Conservation (phyloP, 2,113 vertebrate species). For the Syngnathus scovelli region DNA sequence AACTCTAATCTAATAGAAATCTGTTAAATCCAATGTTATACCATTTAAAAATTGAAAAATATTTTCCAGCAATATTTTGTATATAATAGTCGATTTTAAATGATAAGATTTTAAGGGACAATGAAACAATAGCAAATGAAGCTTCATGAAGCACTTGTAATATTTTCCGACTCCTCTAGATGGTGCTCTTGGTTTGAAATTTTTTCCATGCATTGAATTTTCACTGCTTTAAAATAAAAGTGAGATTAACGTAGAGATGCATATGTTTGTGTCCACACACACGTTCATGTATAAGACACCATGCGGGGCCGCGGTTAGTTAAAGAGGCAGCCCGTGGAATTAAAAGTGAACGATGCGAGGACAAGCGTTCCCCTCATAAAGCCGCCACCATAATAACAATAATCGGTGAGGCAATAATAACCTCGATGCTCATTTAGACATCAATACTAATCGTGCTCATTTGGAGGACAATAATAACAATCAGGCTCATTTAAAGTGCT, state of each 20-base stretch:
- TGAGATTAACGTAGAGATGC: too few species aligned
- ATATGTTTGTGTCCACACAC: too few species aligned
- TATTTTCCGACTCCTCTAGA: too few species aligned
- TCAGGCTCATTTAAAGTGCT: conserved; percentile 66
- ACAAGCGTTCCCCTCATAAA: conserved; percentile 49
- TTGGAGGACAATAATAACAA: conserved; percentile 73
- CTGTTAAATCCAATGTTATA: not conserved
- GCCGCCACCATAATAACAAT: conserved; percentile 56
- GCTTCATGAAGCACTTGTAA: too few species aligned
- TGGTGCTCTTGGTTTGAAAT: too few species aligned
- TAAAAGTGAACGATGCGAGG: conserved; percentile 64
- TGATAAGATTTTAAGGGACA: too few species aligned
- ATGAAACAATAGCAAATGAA: too few species aligned
- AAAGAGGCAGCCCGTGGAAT: conserved; percentile 63
- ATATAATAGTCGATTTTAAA: too few species aligned
- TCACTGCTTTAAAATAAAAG: too few species aligned
- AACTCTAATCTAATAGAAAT: not conserved
- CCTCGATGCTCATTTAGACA: conserved; percentile 68
- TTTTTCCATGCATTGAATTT: too few species aligned
- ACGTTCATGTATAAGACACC: conserved; percentile 11
- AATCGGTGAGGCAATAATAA: conserved; percentile 63
- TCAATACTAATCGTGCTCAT: conserved; percentile 74
- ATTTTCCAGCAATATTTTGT: not conserved
- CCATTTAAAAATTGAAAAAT: not conserved
- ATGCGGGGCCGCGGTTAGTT: conserved; percentile 26